Evolutionary conservation across 1,140 invertebrate genomes (phyloP), one percentile per base, ranked within the genome.

Genomic region (Paramacrobiotus metropolitanus): DNA sequence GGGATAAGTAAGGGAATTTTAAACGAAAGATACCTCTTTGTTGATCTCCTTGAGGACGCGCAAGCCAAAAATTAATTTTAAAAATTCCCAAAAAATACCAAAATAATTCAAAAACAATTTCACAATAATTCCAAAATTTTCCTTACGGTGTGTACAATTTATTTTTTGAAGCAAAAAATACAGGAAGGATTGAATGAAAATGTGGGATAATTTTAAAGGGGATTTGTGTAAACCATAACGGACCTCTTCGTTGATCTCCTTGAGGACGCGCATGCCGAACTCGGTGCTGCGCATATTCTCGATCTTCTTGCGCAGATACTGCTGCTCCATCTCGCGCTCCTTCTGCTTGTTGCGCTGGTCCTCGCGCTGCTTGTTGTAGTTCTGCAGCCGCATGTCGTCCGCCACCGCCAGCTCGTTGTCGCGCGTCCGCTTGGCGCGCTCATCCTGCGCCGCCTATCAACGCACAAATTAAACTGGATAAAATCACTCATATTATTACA

Each of bases 281-380:
- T 69, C 65, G 20, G 67, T 66, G 55, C 67, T 63, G 30, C 69
- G 69, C 61, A 70, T 64, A 40, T 65, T 63, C 34, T 69, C 68
- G 24, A 70, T 66, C 29, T 69, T 66, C 31, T 70, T 68, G 61
- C 63, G 61, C 2, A 66, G 64, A 15, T 67, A 65, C 60, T 69
- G 65, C 45, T 67, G 65, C 55, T 65, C 65, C 44, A 90, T 81
- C 65, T 89, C 86, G 79, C 80, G 29, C 30, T 62, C 61, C 24
- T 29, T 61, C 61, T 62, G 44, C 20, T 21, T 30, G 20, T 61
- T 62, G 21, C 61, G 30, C 18, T 62, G 30, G 2, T 55, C 48
- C 24, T 55, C 48, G 48, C 15, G 28, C 48, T 55, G 48, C 4
- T 28, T 15, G 15, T 15, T 55, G 48, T 55, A 15, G 15, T 24